phyloP scores from a whole-genome alignment of 2,113 vertebrate species.

The Scolopax mira region DNA sequence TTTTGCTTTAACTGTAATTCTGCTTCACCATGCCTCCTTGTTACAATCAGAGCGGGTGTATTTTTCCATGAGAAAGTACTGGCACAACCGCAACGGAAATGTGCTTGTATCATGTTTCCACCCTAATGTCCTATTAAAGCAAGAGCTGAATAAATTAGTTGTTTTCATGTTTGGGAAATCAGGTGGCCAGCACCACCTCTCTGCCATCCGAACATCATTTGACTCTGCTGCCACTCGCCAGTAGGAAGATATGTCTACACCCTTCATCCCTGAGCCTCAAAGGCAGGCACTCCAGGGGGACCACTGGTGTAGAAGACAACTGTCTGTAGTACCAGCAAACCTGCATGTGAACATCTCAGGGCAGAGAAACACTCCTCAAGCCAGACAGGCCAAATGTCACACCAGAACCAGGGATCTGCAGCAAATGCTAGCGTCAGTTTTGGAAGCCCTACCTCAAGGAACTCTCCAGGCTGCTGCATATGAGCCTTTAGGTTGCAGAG shows the following conservation, averaged over 20 bases:
- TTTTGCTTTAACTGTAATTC: neutral
- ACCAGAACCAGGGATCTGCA: neutral
- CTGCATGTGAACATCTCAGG: rapidly evolving
- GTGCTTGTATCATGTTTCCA: neutral
- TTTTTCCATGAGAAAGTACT: neutral
- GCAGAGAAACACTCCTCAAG: neutral
- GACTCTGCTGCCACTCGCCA: neutral
- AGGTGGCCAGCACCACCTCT: neutral
- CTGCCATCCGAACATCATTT: neutral
- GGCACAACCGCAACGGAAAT: neutral
- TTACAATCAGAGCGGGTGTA: neutral
- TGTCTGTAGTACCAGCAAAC: neutral
- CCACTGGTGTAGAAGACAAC: neutral
- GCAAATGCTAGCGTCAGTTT: neutral
- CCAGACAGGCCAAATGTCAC: neutral
- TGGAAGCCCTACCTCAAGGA: neutral
- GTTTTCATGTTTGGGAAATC: neutral
- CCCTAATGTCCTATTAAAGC: neutral
- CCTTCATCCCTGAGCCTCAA: neutral
- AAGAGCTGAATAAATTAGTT: neutral
- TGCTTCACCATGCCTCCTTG: neutral
- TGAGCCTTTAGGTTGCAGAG: neutral
- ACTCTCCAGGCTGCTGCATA: neutral
- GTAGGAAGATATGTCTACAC: neutral
- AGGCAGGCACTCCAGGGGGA: neutral